A percentile compares a stretch with the other conserved stretches of the same genome.
Conservation (phyloP, 2,113 vertebrate species). For the Poeciliopsis turrubarensis region DNA sequence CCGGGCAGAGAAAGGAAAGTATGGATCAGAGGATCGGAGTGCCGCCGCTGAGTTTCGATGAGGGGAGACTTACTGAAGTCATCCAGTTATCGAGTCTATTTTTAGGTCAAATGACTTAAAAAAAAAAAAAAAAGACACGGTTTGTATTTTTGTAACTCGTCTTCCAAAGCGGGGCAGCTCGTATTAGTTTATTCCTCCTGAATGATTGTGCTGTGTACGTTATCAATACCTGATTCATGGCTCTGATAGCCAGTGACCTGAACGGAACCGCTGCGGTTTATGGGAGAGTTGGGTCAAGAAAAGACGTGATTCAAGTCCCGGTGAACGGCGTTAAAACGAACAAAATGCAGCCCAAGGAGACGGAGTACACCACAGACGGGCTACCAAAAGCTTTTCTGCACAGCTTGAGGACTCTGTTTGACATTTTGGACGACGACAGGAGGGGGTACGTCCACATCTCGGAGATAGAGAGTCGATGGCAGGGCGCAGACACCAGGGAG, state of each 20-base stretch:
- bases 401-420: slow-evolving; percentile 92
- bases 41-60: not conserved
- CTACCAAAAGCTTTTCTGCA: slow-evolving; percentile 90
- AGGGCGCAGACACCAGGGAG: slow-evolving; percentile 84
- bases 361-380: slow-evolving; percentile 80
- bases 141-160: not conserved
- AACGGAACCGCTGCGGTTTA: slow-evolving; percentile 56
- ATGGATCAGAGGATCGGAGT: slow-evolving; percentile 9
- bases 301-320: slow-evolving; percentile 37
- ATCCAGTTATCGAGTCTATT: not conserved
- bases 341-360: slow-evolving; percentile 68
- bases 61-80: not conserved
- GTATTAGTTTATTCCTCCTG: slow-evolving; percentile 9
- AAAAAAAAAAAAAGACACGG: not conserved
- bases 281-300: slow-evolving; percentile 49
- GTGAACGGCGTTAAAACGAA: slow-evolving; percentile 16
- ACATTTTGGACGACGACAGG: slow-evolving; percentile 90
- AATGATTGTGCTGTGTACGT: slow-evolving; percentile 5
- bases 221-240: slow-evolving; percentile 65
- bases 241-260: slow-evolving; percentile 72
- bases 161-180: not conserved
- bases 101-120: not conserved
- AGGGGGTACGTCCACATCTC: slow-evolving; percentile 90
- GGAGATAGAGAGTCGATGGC: slow-evolving; percentile 96
- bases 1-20: slow-evolving; percentile 61